Conservation (phyloP, 2,113 vertebrate species). For the Marmota flaviventris region DNA sequence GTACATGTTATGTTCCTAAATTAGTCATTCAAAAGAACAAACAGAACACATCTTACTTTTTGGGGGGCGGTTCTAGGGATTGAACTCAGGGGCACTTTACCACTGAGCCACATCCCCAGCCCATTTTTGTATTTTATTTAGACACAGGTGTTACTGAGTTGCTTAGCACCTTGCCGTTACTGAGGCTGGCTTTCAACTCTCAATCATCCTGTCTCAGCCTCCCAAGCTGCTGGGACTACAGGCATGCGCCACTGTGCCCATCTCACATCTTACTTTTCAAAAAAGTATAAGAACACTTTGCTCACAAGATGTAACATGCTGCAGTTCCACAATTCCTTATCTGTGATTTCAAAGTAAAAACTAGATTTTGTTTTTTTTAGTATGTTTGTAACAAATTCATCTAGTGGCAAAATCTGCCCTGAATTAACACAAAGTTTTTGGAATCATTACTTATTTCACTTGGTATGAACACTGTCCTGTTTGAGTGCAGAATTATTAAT, state of each 20-base stretch:
- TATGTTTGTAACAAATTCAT: not conserved
- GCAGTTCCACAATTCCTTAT: not conserved
- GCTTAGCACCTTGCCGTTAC: too few species aligned
- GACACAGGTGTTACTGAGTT: too few species aligned
- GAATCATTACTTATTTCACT: conserved; percentile 16
- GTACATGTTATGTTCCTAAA: not conserved
- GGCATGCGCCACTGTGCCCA: too few species aligned
- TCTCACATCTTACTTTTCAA: too few species aligned
- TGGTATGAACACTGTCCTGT: not conserved
- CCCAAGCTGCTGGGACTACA: too few species aligned
- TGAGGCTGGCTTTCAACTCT: too few species aligned
- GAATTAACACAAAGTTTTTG: not conserved
- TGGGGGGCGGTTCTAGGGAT: too few species aligned
- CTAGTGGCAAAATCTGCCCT: conserved; percentile 12
- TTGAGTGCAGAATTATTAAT: not conserved
- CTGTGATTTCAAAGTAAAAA: not conserved
- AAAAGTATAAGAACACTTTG: not conserved
- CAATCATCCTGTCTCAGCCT: too few species aligned
- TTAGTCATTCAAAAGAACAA: conserved; percentile 12
- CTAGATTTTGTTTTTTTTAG: not conserved
- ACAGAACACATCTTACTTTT: too few species aligned
- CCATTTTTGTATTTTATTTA: too few species aligned
- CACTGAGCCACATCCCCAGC: too few species aligned
- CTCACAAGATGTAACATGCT: not conserved
- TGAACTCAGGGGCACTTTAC: too few species aligned